Evolutionary conservation across 2,113 vertebrate genomes (phyloP).

Genomic region (Bubo bubo): DNA sequence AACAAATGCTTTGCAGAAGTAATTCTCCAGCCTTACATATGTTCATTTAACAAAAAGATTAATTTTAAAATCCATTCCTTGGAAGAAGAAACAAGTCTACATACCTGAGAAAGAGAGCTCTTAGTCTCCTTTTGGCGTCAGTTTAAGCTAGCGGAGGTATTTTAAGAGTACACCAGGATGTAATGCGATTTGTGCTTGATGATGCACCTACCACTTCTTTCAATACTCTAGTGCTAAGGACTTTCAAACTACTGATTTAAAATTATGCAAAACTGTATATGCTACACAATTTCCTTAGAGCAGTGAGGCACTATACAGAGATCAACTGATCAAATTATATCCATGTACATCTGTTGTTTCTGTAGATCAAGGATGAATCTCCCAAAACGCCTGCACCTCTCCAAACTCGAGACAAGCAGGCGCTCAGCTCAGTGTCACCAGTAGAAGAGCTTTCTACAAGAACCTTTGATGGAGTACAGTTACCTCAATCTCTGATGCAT

Average conservation of each 20-base stretch:
- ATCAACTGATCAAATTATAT: background rate
- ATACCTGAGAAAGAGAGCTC: background rate
- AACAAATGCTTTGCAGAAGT: background rate
- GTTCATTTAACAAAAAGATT: background rate
- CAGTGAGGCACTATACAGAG: background rate
- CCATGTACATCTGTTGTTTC: background rate
- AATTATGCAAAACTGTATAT: background rate
- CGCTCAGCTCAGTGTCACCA: background rate
- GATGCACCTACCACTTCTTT: background rate
- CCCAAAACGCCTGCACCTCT: background rate
- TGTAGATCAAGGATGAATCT: background rate
- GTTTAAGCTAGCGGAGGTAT: background rate
- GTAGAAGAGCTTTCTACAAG: background rate
- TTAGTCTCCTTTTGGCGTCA: background rate
- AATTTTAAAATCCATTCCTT: background rate
- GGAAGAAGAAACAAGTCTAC: background rate
- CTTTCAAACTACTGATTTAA: background rate
- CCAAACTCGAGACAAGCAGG: background rate
- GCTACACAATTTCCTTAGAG: background rate
- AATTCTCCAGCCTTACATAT: background rate
- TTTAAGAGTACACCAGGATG: background rate
- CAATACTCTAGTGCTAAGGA: background rate
- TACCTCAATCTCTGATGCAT: background rate
- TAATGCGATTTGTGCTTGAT: background rate
- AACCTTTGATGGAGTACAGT: background rate